These are phyloP conservation scores for Sorex maritimensis DNA, from an alignment of 2,797 vertebrate genomes.

Conservation along the genomic window DNA sequence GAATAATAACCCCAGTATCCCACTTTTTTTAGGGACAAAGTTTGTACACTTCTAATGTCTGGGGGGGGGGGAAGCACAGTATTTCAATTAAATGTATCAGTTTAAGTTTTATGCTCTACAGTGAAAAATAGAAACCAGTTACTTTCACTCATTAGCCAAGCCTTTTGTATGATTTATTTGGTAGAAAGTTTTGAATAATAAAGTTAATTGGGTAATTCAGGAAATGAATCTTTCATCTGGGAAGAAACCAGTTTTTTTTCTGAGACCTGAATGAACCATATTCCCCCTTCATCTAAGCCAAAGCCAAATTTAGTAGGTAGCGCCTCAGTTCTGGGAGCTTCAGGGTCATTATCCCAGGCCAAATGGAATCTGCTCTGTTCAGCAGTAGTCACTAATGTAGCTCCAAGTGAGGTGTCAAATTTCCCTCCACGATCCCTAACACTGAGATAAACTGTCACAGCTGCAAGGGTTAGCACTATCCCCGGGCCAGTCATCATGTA, in stretches of 20 bases:
- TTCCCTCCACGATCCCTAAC: constrained; percentile 31
- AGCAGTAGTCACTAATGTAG: neutral
- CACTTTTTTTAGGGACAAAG: neutral
- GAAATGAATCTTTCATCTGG: constrained; percentile 36
- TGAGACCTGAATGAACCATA: neutral
- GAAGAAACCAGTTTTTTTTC: neutral
- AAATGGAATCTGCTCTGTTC: constrained; percentile 48
- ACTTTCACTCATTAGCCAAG: neutral
- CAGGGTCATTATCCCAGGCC: constrained; percentile 11
- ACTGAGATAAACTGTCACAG: constrained; percentile 60
- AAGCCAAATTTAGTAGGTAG: neutral
- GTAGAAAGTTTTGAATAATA: constrained; percentile 3
- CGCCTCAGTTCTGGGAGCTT: neutral
- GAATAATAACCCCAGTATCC: neutral
- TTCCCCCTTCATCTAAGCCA: neutral
- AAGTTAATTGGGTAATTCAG: constrained; percentile 51
- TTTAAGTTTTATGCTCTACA: neutral
- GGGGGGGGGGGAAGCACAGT: neutral
- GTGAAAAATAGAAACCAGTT: neutral
- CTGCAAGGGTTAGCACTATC: constrained; percentile 4
- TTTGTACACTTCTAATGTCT: neutral
- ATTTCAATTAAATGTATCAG: neutral
- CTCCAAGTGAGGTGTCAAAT: constrained; percentile 57
- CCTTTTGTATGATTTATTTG: neutral
- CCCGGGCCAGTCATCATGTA: constrained; percentile 30